These are phyloP conservation scores for Furcifer pardalis DNA, from an alignment of 2,797 vertebrate genomes.

Conservation along the genomic window DNA sequence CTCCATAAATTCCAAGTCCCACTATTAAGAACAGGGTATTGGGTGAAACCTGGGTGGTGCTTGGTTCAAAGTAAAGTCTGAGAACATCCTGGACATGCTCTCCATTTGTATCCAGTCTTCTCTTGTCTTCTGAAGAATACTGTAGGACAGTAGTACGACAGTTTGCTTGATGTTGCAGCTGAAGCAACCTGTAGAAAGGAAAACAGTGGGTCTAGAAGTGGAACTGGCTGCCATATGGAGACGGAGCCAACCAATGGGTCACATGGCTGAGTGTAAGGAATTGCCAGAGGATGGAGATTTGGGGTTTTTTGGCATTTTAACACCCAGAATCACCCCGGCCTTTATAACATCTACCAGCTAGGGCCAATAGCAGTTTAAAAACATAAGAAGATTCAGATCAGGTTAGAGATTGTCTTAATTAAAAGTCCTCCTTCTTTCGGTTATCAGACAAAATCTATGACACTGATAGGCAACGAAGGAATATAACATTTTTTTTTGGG, in stretches of 20 bases:
- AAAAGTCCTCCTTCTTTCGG: too few species aligned
- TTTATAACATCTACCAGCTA: too few species aligned
- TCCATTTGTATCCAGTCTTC: not conserved
- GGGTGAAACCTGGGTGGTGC: not conserved
- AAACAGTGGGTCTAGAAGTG: not conserved
- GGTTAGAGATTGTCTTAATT: too few species aligned
- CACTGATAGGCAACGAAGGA: too few species aligned
- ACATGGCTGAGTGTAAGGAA: not conserved
- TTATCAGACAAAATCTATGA: too few species aligned
- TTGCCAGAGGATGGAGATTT: not conserved
- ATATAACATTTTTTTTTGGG: too few species aligned
- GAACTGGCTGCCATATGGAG: not conserved
- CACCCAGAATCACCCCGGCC: too few species aligned
- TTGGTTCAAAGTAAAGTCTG: not conserved
- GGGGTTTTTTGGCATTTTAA: too few species aligned
- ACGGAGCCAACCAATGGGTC: not conserved
- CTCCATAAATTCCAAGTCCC: not conserved
- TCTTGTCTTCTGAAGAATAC: not conserved
- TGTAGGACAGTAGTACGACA: not conserved
- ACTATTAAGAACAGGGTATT: not conserved
- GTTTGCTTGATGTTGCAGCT: not conserved
- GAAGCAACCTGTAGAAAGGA: not conserved
- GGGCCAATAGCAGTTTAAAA: too few species aligned
- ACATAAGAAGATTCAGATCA: too few species aligned
- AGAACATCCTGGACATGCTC: not conserved